Conservation (phyloP, 2,797 vertebrate genomes). For the Melanotaenia parkinsoni region DNA sequence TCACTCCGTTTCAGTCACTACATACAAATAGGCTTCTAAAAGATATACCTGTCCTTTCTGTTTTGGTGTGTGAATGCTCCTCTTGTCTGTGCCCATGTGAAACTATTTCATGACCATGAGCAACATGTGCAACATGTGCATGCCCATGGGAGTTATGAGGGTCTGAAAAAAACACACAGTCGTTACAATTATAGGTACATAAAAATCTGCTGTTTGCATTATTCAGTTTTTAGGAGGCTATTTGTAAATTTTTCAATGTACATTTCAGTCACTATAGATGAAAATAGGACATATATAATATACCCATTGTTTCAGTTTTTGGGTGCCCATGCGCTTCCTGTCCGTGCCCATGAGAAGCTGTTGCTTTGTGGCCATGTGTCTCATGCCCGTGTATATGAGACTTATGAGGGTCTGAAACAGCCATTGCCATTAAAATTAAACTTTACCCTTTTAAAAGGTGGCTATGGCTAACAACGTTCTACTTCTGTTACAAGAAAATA, state of each 20-base stretch:
- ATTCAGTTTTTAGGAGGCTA: too few relatives aligned
- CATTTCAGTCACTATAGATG: not conserved
- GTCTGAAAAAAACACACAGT: not conserved
- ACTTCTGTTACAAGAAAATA: not conserved
- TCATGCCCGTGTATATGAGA: not conserved
- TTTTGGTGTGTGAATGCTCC: not conserved
- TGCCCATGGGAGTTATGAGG: not conserved
- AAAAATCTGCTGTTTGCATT: not conserved
- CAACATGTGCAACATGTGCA: not conserved
- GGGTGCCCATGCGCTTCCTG: too few relatives aligned
- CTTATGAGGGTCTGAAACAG: constrained; percentile 6
- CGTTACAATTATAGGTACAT: not conserved
- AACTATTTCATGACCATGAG: constrained; percentile 3
- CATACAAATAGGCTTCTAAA: not conserved
- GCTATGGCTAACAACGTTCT: not conserved
- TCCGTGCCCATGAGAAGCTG: too few relatives aligned
- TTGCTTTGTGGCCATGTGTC: too few relatives aligned
- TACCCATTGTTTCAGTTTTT: too few relatives aligned
- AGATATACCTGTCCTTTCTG: constrained; percentile 1
- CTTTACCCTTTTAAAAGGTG: not conserved
- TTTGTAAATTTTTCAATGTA: not conserved
- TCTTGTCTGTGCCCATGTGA: constrained; percentile 6
- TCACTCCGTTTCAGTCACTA: not conserved
- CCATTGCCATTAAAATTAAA: not conserved
- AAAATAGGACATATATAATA: not conserved